A percentile compares a stretch with the other conserved stretches of the same genome.
These are phyloP conservation scores for Cepaea hortensis DNA, from an alignment of 2,888 invertebrate species.

Conservation along the genomic window DNA sequence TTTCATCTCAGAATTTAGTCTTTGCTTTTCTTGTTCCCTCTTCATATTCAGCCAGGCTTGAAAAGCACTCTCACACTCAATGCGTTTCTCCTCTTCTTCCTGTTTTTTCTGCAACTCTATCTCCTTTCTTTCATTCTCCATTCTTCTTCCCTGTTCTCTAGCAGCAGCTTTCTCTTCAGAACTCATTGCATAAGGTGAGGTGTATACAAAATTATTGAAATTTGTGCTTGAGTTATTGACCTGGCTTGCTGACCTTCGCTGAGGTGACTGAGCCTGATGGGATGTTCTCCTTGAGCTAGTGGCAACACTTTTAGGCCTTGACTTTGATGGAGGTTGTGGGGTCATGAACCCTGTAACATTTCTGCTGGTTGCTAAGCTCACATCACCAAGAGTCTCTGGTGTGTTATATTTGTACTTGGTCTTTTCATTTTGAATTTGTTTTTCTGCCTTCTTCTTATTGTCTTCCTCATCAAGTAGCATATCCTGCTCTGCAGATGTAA, in stretches of 20 bases:
- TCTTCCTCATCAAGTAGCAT: slow-evolving; percentile 38
- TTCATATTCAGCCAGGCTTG: slow-evolving; percentile 66
- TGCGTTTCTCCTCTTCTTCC: slow-evolving; percentile 61
- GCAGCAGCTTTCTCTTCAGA: slow-evolving; percentile 62
- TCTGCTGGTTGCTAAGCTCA: background rate
- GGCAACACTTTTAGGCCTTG: slow-evolving; percentile 66
- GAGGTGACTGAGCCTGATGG: slow-evolving; percentile 54
- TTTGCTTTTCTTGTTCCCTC: slow-evolving; percentile 56
- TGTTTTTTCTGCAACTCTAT: slow-evolving; percentile 59
- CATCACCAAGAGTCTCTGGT: slow-evolving; percentile 9
- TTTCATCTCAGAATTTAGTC: slow-evolving; percentile 57
- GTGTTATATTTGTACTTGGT: background rate
- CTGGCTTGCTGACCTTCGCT: slow-evolving; percentile 67
- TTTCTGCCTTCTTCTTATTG: background rate
- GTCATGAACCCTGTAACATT: slow-evolving; percentile 29
- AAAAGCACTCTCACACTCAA: slow-evolving; percentile 65
- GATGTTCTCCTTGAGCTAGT: slow-evolving; percentile 54
- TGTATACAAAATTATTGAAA: slow-evolving; percentile 62
- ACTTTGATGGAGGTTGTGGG: slow-evolving; percentile 48
- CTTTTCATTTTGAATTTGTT: slow-evolving; percentile 27
- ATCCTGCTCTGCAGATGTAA: slow-evolving; percentile 60
- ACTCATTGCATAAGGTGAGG: slow-evolving; percentile 71
- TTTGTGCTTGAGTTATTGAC: slow-evolving; percentile 57
- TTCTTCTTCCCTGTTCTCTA: slow-evolving; percentile 55
- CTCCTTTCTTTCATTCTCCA: slow-evolving; percentile 60